These are phyloP conservation scores for Melanostigma gelatinosum DNA, from an alignment of 2,113 vertebrate species.

Conservation along the genomic window DNA sequence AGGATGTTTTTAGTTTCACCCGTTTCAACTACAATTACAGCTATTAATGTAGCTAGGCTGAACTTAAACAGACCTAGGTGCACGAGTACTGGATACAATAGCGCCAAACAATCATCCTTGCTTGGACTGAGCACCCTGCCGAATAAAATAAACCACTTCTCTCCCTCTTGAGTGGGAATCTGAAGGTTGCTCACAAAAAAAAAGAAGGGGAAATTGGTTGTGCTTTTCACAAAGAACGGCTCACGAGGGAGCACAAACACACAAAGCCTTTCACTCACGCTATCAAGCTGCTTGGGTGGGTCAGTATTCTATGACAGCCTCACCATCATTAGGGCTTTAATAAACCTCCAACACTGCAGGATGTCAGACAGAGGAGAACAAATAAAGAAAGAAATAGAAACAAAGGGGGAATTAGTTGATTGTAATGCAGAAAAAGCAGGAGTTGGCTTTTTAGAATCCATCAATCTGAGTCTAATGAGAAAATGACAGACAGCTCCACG, in stretches of 20 bases:
- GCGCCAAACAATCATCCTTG: constrained; percentile 21
- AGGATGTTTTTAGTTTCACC: constrained; percentile 25
- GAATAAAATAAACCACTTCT: constrained; percentile 51
- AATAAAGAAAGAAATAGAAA: constrained; percentile 52
- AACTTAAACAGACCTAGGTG: constrained; percentile 33
- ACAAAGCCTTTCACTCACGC: constrained; percentile 52
- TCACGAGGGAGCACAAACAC: constrained; percentile 43
- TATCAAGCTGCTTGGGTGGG: constrained; percentile 63
- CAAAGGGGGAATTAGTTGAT: constrained; percentile 57
- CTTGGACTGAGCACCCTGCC: constrained; percentile 19
- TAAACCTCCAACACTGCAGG: constrained; percentile 51
- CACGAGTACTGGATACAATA: constrained; percentile 11
- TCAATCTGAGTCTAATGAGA: constrained; percentile 58
- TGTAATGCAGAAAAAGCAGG: constrained; percentile 56
- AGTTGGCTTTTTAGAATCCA: constrained; percentile 52
- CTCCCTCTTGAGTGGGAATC: constrained; percentile 34
- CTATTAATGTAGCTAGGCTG: neutral
- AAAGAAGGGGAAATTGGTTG: neutral
- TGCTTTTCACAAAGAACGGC: constrained; percentile 36
- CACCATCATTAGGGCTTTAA: constrained; percentile 66
- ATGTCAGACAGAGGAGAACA: constrained; percentile 41
- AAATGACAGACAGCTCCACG: constrained; percentile 45
- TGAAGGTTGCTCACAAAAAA: constrained; percentile 24
- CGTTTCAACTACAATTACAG: constrained; percentile 20
- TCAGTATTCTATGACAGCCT: constrained; percentile 70